phyloP scores from a whole-genome alignment of 2,797 vertebrate species.

The Danio kyathit region DNA sequence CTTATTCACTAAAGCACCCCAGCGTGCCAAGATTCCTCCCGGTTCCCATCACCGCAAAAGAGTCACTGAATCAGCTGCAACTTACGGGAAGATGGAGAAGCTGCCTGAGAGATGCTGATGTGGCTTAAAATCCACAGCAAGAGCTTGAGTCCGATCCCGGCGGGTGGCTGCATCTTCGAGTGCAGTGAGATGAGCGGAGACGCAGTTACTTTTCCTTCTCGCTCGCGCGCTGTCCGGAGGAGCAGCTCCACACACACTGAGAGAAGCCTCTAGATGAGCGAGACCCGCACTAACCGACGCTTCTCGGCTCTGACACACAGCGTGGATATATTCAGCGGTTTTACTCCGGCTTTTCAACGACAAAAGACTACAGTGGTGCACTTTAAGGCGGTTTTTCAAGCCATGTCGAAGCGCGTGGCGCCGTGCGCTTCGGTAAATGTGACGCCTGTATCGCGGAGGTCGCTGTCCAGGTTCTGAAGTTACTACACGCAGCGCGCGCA shows the following conservation, averaged over 20 bases:
- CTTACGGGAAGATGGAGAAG: constrained; percentile 82
- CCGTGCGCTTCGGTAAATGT: constrained; percentile 7
- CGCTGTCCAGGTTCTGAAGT: constrained; percentile 63
- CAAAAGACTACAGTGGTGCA: constrained; percentile 35
- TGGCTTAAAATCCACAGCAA: constrained; percentile 80
- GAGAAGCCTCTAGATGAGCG: constrained; percentile 30
- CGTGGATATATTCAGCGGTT: constrained; percentile 40
- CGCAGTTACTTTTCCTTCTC: constrained; percentile 38
- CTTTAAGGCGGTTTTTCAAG: constrained; percentile 49
- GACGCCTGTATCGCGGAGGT: constrained; percentile 41
- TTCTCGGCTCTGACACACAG: constrained; percentile 39
- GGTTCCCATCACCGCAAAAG: constrained; percentile 29
- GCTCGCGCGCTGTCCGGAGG: constrained; percentile 44
- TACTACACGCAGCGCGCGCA: constrained; percentile 48
- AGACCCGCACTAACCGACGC: constrained; percentile 50
- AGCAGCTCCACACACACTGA: constrained; percentile 42
- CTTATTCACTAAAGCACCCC: constrained; percentile 17
- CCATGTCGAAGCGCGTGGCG: constrained; percentile 46
- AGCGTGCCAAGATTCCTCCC: constrained; percentile 2
- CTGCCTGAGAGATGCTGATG: constrained; percentile 71
- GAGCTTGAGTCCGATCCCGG: constrained; percentile 68
- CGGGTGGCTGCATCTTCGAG: constrained; percentile 75
- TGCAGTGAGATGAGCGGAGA: constrained; percentile 54
- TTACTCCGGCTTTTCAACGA: constrained; percentile 39
- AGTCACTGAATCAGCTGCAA: constrained; percentile 57